phyloP scores from a whole-genome alignment of 1,140 invertebrate species.

The Euschistus heros region DNA sequence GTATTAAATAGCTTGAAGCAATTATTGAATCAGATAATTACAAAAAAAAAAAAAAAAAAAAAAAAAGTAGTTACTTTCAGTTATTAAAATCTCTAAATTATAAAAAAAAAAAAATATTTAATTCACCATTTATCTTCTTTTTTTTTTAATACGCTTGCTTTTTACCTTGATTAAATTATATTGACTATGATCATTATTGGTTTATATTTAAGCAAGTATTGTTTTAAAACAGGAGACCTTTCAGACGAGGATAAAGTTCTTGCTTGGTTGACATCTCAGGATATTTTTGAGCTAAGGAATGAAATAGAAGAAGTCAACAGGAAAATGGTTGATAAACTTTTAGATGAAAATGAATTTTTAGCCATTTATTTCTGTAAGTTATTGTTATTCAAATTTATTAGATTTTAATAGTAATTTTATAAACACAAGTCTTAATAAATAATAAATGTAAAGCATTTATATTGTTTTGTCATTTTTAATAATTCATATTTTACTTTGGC shows the following conservation, averaged over 20 bases:
- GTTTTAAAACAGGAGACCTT: constrained; percentile 50
- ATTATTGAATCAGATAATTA: too few species aligned
- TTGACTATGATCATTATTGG: background rate
- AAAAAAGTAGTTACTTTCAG: too few species aligned
- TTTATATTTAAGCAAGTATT: too few species aligned
- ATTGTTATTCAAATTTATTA: background rate
- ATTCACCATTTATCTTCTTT: too few species aligned
- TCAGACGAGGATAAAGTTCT: constrained; percentile 75
- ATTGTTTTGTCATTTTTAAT: too few species aligned
- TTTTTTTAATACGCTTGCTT: too few species aligned
- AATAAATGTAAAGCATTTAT: background rate
- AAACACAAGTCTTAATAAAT: background rate
- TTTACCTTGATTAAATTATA: background rate
- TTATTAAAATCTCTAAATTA: too few species aligned
- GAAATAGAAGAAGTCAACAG: constrained; percentile 93
- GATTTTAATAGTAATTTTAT: background rate
- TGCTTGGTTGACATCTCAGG: constrained; percentile 83
- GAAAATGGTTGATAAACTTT: constrained; percentile 86
- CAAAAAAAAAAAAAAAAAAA: too few species aligned
- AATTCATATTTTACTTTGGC: too few species aligned
- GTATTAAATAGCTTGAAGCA: too few species aligned
- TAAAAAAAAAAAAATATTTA: too few species aligned
- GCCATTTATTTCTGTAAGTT: constrained; percentile 91
- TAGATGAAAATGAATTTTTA: constrained; percentile 89
- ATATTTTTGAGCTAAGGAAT: constrained; percentile 91